phyloP scores from a whole-genome alignment of 2,888 invertebrate species.

The Eretmocerus hayati region DNA sequence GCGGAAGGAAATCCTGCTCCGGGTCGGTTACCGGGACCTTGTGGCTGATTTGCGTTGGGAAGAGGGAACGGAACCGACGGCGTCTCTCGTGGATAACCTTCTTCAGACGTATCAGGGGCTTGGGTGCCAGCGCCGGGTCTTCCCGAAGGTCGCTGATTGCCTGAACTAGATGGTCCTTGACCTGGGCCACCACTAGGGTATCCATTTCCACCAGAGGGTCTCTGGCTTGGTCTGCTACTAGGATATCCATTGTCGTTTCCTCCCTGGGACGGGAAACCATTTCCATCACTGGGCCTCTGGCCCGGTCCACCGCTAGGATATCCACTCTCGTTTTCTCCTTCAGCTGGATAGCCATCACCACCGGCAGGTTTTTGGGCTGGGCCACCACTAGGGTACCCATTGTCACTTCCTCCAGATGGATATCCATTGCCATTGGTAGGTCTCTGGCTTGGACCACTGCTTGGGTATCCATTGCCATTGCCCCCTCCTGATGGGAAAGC shows the following conservation, averaged over 20 bases:
- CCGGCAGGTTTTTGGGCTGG: conserved; percentile 22
- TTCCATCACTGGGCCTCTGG: conserved; percentile 11
- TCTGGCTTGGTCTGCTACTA: conserved; percentile 18
- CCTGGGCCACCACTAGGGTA: conserved; percentile 16
- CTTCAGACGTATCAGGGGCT: conserved; percentile 23
- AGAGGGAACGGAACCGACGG: conserved; percentile 29
- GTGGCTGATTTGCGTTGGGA: conserved; percentile 24
- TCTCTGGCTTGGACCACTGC: conserved; percentile 21
- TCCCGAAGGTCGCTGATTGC: conserved; percentile 19
- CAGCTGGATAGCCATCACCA: conserved; percentile 23
- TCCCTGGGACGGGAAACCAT: conserved; percentile 14
- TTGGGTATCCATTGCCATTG: conserved; percentile 19
- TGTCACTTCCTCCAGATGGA: conserved; percentile 21
- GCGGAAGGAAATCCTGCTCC: conserved; percentile 20
- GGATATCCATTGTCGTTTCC: conserved; percentile 28
- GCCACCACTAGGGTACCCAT: conserved; percentile 25
- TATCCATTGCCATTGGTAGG: conserved; percentile 12
- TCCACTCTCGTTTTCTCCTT: conserved; percentile 14
- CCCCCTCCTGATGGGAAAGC: conserved; percentile 3
- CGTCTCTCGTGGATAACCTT: conserved; percentile 30
- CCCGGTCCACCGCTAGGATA: conserved; percentile 22
- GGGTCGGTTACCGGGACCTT: conserved; percentile 22
- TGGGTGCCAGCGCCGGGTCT: conserved; percentile 19
- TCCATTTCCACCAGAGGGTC: conserved; percentile 20
- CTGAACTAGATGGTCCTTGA: conserved; percentile 3